Evolutionary conservation across 2,113 vertebrate species (phyloP), one percentile per base, ranked within the genome.

Genomic region (Oophaga pumilio): DNA sequence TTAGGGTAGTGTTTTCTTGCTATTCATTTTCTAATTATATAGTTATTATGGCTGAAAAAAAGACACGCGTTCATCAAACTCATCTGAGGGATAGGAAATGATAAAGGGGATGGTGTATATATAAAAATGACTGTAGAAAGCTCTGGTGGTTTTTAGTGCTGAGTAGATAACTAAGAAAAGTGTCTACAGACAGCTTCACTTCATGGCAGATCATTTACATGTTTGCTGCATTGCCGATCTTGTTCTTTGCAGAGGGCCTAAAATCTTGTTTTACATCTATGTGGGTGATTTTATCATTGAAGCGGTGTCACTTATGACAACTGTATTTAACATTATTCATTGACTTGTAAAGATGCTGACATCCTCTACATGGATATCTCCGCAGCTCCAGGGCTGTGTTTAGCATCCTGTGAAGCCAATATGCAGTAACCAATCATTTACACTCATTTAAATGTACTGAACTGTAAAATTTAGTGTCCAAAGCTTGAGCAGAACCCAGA

Each of bases 281-380:
- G 28, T 81, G 26, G 26, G 13, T 49, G 57, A 49, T 43, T 60
- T 62, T 81, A 43, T 62, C 57, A 62, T 20, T 76, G 74, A 49
- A 76, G 49, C 74, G 53, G n/a, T 76, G 74, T 76, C 74, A 52
- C 74, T 53, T 10, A 76, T 76, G 74, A 76, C 74, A 43, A 43
- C 26, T 80, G 57, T 60, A 57, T 80, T 80, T 80, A 80, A 81
- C 78, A 81, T 62, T 53, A 24, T 81, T 81, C 78, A 43, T 43
- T 62, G 78, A 62, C 78, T 62, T 62, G 53, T 62, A 81, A 81
- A 81, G 8, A 10, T 20, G 78, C 57, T 81, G 57, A 81, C 78
- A 81, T 62, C 26, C 17, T 17, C 57, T 81, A 81, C 57, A 81
- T 12, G 78, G 62, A 59, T 81, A 81, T 62, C 62, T 62, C 26